Evolutionary conservation across 2,888 invertebrate genomes (phyloP).

Genomic region (Anticlea derivata): DNA sequence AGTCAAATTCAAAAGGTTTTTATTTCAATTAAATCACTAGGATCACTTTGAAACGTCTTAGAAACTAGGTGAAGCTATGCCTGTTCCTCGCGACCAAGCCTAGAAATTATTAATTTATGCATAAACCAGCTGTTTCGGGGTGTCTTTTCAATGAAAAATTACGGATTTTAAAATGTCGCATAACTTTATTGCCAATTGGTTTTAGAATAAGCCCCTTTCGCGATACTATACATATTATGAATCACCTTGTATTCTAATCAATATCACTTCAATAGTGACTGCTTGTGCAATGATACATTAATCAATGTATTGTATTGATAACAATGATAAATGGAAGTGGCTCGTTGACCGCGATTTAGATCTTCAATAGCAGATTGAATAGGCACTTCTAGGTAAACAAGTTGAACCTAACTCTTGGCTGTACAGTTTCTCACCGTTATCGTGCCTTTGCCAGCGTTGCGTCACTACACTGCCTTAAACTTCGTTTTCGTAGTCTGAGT

Average conservation of each 20-base stretch:
- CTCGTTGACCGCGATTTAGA: conserved; percentile 51
- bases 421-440: neutral
- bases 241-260: conserved; percentile 11
- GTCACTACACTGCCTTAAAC: conserved; percentile 2
- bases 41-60: too few relatives aligned
- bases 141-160: too few relatives aligned
- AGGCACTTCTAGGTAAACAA: conserved; percentile 2
- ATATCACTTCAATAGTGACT: conserved; percentile 28
- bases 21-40: too few relatives aligned
- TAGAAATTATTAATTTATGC: too few relatives aligned
- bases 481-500: neutral
- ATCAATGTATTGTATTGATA: conserved; percentile 35
- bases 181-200: too few relatives aligned
- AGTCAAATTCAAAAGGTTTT: too few relatives aligned
- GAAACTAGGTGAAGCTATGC: too few relatives aligned
- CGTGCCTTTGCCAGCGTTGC: neutral
- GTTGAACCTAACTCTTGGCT: neutral
- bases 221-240: too few relatives aligned
- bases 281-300: conserved; percentile 34
- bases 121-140: too few relatives aligned
- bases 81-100: too few relatives aligned
- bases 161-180: too few relatives aligned
- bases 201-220: too few relatives aligned
- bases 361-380: conserved; percentile 19
- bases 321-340: conserved; percentile 41